Conservation (phyloP, 2,797 vertebrate species). For the Crocidura indochinensis region DNA sequence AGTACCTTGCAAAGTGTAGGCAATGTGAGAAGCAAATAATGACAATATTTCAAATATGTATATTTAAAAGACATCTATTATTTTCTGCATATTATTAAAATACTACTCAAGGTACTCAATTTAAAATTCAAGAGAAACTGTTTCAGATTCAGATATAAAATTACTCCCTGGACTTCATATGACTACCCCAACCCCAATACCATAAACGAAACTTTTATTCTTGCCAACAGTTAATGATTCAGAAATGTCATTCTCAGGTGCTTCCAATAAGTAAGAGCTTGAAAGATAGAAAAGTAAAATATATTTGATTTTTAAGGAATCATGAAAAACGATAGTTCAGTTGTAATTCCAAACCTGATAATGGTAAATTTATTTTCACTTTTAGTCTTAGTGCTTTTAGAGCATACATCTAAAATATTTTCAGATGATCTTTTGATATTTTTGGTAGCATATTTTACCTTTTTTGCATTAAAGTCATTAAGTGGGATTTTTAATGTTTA, state of each 20-base stretch:
- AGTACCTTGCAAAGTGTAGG: constrained; percentile 6
- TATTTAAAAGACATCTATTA: neutral
- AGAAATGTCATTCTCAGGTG: constrained; percentile 64
- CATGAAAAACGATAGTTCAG: constrained; percentile 51
- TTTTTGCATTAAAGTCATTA: constrained; percentile 64
- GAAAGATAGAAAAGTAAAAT: constrained; percentile 63
- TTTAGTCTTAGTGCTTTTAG: constrained; percentile 64
- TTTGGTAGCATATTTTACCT: constrained; percentile 54
- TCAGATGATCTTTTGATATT: constrained; percentile 59
- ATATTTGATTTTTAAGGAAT: constrained; percentile 66
- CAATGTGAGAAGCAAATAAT: constrained; percentile 39
- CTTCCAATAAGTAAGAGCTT: constrained; percentile 63
- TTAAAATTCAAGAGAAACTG: constrained; percentile 22
- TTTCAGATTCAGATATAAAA: constrained; percentile 28
- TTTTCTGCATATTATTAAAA: constrained; percentile 31
- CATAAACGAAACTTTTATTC: constrained; percentile 54
- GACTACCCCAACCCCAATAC: constrained; percentile 4
- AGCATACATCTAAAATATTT: constrained; percentile 57
- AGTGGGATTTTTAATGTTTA: constrained; percentile 67
- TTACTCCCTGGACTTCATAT: constrained; percentile 53
- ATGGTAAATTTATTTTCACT: constrained; percentile 50
- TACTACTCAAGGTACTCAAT: constrained; percentile 4
- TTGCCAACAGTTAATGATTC: constrained; percentile 32
- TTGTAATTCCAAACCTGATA: constrained; percentile 71
- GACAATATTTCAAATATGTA: neutral